phyloP scores from a whole-genome alignment of 2,797 vertebrate genomes.

The Otolemur crassicaudatus region DNA sequence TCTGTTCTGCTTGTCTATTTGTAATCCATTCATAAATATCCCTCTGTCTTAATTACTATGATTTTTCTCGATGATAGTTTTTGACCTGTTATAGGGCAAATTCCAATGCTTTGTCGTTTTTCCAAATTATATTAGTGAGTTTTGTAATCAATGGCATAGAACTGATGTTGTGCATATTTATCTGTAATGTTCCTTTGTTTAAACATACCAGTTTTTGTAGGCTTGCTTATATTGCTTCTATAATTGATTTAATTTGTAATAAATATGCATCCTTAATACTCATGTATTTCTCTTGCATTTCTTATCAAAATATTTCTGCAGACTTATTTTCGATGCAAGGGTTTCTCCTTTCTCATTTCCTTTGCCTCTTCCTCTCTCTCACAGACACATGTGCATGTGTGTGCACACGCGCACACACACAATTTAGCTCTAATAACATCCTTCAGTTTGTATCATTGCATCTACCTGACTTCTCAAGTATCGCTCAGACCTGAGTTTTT shows the following conservation, averaged over 20 bases:
- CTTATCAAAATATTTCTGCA: background rate
- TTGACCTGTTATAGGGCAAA: background rate
- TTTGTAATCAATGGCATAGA: background rate
- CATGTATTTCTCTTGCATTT: background rate
- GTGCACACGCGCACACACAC: background rate
- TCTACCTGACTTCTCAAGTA: background rate
- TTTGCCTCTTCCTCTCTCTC: background rate
- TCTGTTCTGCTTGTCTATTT: background rate
- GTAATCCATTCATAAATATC: background rate
- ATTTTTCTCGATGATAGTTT: background rate
- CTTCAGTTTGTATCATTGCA: background rate
- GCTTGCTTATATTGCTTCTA: background rate
- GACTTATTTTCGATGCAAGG: background rate
- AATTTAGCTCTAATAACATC: background rate
- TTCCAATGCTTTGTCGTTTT: background rate
- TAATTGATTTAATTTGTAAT: background rate
- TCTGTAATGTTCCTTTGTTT: background rate
- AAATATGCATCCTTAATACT: background rate
- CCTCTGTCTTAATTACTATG: background rate
- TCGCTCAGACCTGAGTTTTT: background rate
- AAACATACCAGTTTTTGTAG: background rate
- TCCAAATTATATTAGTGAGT: background rate
- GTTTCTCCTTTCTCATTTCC: background rate
- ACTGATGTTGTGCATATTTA: background rate
- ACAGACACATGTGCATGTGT: background rate